Evolutionary conservation across 2,888 invertebrate genomes (phyloP), one percentile per base, ranked within the genome.

Genomic region (Macaria notata): DNA sequence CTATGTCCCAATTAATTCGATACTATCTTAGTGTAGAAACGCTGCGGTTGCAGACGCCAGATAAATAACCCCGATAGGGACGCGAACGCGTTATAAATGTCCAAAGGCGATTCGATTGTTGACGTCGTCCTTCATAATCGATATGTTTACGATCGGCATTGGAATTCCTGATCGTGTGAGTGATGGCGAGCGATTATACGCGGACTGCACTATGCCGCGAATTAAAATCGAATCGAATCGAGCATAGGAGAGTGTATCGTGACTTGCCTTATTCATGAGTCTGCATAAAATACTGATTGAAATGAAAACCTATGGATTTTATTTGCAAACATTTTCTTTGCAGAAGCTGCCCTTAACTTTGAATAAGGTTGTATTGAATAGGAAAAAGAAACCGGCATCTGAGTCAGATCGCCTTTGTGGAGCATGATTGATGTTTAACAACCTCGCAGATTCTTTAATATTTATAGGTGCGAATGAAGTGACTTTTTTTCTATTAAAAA

Each of bases 1-100:
- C 72, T 75, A 73, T 81, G 83, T 78, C 70, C 81, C 76, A 81
- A 84, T 84, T 85, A 83, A 81, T 76, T 69, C 69, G 79, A 83
- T 81, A 81, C 71, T 73, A 72, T 66, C 63, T 62, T 61, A 68
- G 69, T 86, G 81, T 76, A 76, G 85, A 85, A 87, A 86, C 75
- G 59, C 68, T 77, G 77, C 69, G 76, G 79, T 79, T 75, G 70
- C 70, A 65, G 64, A 70, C 63, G 50, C 49, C 51, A 76, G 82
- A 84, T 86, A 73, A 81, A 81, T 86, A 72, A 77, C 70, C 72
- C 69, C 73, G 87, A 84, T 86, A 83, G 72, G 63, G 68, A 69
- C 64, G 72, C 65, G 72, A 78, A 76, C 69, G 66, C 65, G 71
- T 71, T 75, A 73, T 78, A 76, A 75, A 60, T 61, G 64, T 70